Evolutionary conservation across 2,797 vertebrate genomes (phyloP).

Genomic region (Dipus sagitta): DNA sequence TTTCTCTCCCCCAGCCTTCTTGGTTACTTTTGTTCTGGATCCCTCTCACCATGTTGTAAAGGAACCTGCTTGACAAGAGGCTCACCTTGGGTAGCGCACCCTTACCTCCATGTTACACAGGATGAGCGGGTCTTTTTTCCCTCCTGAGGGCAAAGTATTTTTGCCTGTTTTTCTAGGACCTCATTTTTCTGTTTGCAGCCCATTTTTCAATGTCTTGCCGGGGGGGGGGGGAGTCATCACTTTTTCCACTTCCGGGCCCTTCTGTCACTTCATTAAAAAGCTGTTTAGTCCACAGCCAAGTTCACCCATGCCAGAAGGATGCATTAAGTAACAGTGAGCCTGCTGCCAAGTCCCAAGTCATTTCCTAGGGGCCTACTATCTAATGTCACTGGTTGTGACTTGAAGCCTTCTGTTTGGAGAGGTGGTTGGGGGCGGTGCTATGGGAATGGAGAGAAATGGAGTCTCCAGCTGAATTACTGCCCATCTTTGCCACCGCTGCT

Average conservation of each 20-base stretch:
- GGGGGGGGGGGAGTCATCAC: background rate
- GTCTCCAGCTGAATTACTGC: background rate
- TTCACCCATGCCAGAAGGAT: slow-evolving; percentile 5
- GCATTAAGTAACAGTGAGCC: background rate
- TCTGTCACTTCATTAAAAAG: slow-evolving; percentile 51
- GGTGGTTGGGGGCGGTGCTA: too few species aligned
- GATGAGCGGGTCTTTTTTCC: background rate
- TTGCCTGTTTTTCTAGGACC: slow-evolving; percentile 5
- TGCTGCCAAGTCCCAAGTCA: background rate
- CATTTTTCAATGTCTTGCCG: slow-evolving; percentile 18
- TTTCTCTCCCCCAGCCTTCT: background rate
- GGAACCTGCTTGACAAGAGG: background rate
- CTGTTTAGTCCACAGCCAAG: background rate
- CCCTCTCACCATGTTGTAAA: background rate
- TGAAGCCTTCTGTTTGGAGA: background rate
- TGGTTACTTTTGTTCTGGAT: background rate
- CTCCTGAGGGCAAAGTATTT: background rate
- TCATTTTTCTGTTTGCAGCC: slow-evolving; percentile 46
- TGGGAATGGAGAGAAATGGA: background rate
- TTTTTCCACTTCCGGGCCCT: background rate
- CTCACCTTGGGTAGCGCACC: background rate
- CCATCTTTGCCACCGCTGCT: background rate
- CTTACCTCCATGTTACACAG: background rate
- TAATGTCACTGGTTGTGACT: background rate
- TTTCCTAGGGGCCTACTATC: slow-evolving; percentile 38